These are phyloP conservation scores for Empis livida DNA, from an alignment of 2,888 invertebrate species.

Conservation along the genomic window DNA sequence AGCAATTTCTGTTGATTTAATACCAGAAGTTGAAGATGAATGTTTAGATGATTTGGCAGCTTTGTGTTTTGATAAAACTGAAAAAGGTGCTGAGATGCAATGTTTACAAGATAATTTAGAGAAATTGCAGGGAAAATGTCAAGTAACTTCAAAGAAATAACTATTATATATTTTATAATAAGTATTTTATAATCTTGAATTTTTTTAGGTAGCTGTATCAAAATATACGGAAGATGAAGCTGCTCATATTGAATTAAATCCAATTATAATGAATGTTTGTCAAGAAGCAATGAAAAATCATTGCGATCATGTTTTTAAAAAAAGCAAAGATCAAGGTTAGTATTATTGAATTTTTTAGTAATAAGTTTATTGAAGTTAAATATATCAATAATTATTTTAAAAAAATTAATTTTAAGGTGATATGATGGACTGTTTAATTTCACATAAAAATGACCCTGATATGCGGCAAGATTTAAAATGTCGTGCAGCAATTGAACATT, in stretches of 20 bases:
- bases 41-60: conserved; percentile 78
- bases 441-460: conserved; percentile 78
- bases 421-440: conserved; percentile 86
- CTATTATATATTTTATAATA: too few relatives aligned
- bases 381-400: not conserved
- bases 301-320: conserved; percentile 54
- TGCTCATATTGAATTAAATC: conserved; percentile 80
- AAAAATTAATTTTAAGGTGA: conserved; percentile 40
- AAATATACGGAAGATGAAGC: conserved; percentile 85
- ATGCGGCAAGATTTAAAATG: conserved; percentile 71
- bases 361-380: too few relatives aligned
- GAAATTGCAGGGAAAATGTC: conserved; percentile 54
- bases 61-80: conserved; percentile 72
- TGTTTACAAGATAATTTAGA: conserved; percentile 83
- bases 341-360: not conserved
- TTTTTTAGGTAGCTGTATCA: conserved; percentile 43
- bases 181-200: too few relatives aligned
- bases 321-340: conserved; percentile 54
- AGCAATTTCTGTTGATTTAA: conserved; percentile 81
- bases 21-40: conserved; percentile 84
- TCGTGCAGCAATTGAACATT: conserved; percentile 89
- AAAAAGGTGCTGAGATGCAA: conserved; percentile 79
- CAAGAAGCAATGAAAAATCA: conserved; percentile 62
- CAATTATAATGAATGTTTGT: conserved; percentile 72
- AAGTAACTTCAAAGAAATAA: too few relatives aligned